Conservation (phyloP, 2,888 invertebrate genomes). For the Gastracanthus pulcherrimus region DNA sequence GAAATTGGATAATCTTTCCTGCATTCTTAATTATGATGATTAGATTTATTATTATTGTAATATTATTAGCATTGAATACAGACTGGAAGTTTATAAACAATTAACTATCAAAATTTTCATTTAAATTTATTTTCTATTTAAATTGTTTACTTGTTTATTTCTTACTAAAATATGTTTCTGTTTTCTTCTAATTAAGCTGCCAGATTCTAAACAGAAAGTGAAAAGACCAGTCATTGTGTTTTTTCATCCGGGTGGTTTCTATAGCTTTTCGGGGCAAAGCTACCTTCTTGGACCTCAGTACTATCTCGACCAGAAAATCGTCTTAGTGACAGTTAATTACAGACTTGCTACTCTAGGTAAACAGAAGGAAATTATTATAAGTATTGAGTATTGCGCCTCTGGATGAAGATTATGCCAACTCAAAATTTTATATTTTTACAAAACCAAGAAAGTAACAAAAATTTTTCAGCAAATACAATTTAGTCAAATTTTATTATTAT, state of each 20-base stretch:
- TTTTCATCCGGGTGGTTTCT: conserved; percentile 85
- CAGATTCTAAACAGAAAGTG: not conserved
- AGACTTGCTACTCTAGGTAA: conserved; percentile 72
- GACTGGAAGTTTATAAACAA: too few species aligned
- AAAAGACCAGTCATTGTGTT: conserved; percentile 82
- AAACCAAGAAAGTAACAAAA: not conserved
- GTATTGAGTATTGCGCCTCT: not conserved
- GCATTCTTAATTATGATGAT: not conserved
- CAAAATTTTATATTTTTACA: not conserved
- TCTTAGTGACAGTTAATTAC: conserved; percentile 72
- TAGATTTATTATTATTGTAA: not conserved
- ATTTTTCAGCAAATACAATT: too few species aligned
- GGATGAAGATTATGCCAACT: too few species aligned
- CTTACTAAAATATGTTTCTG: not conserved
- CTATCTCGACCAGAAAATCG: conserved; percentile 69
- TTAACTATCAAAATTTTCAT: too few species aligned
- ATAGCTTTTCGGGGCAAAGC: conserved; percentile 81
- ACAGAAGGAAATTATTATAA: too few species aligned
- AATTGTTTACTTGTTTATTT: too few species aligned
- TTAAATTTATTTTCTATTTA: too few species aligned
- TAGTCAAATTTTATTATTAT: too few species aligned
- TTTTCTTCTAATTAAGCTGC: not conserved
- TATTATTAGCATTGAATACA: too few species aligned
- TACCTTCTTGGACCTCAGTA: conserved; percentile 71
- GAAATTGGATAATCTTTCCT: too few species aligned